Percentiles rank a stretch among this genome's conserved stretches.
phyloP scores from a whole-genome alignment of 1,140 invertebrate species.

The Microplitis demolitor region DNA sequence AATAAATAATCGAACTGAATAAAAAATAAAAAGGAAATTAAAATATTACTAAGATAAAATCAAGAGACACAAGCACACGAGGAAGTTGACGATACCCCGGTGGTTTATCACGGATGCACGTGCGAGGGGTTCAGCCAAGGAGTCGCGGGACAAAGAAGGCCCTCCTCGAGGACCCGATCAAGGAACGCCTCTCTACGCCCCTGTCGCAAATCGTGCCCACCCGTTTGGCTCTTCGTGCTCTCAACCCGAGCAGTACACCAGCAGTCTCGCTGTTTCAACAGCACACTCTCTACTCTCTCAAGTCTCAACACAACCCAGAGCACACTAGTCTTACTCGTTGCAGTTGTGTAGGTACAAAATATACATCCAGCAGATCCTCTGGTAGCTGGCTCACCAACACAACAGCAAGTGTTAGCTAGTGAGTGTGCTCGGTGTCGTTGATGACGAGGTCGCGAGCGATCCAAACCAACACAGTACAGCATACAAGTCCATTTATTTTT shows the following conservation, averaged over 20 bases:
- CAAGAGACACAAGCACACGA: background rate
- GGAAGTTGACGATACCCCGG: background rate
- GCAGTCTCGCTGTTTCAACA: background rate
- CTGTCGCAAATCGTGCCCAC: constrained; percentile 40
- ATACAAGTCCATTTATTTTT: too few relatives aligned
- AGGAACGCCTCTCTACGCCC: constrained; percentile 51
- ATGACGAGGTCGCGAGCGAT: constrained; percentile 9
- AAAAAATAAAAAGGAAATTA: background rate
- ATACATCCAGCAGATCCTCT: too few relatives aligned
- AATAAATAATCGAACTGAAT: background rate
- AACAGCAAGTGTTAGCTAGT: too few relatives aligned
- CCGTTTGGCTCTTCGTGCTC: constrained; percentile 24
- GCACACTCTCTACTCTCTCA: background rate
- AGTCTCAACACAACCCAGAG: too few relatives aligned
- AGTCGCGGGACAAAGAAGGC: constrained; percentile 39
- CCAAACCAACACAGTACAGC: too few relatives aligned
- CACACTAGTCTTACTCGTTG: too few relatives aligned
- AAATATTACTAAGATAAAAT: background rate
- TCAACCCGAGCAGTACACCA: background rate
- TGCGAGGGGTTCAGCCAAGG: constrained; percentile 26
- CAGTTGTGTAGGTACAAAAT: background rate
- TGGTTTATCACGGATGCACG: constrained; percentile 23
- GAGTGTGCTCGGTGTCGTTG: background rate
- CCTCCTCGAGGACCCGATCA: constrained; percentile 44
- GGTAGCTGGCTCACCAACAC: too few relatives aligned